A percentile compares a stretch with the other conserved stretches of the same genome.
Evolutionary conservation across 2,888 invertebrate species (phyloP).

Genomic region (Drosophila barbarae): DNA sequence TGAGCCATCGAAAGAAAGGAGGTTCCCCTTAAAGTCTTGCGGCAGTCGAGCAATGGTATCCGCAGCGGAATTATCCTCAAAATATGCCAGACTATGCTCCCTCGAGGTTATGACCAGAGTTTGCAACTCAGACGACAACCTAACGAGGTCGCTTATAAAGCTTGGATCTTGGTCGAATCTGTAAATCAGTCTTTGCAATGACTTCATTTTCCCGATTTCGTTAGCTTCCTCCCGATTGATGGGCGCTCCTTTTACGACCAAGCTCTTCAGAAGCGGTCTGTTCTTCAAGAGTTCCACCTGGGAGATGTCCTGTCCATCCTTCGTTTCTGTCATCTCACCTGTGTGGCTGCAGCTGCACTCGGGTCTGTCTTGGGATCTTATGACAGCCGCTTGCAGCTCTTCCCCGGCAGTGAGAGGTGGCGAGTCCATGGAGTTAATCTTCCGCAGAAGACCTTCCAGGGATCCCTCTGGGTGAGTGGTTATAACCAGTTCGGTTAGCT

Average conservation of each 20-base stretch:
- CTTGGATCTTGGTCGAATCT: not conserved
- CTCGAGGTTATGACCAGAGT: conserved; percentile 1
- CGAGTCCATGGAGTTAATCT: not conserved
- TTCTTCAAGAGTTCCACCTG: not conserved
- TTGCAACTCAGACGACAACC: not conserved
- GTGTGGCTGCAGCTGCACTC: not conserved
- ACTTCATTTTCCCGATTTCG: not conserved
- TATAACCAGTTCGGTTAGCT: not conserved
- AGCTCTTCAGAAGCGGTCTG: not conserved
- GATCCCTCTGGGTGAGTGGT: not conserved
- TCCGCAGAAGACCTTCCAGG: not conserved
- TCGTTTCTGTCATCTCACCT: not conserved
- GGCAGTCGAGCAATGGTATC: conserved; percentile 1
- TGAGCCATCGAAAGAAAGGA: not conserved
- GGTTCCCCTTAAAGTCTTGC: not conserved
- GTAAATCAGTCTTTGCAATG: conserved; percentile 2
- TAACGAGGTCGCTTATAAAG: not conserved
- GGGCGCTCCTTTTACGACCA: conserved; percentile 3
- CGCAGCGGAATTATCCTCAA: not conserved
- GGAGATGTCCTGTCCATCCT: not conserved
- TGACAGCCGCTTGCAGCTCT: not conserved
- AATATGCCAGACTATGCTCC: not conserved
- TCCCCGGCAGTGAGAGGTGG: not conserved
- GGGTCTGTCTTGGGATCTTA: not conserved
- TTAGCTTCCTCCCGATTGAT: not conserved